phyloP scores from a whole-genome alignment of 2,888 invertebrate genomes.

The Pocota personata region DNA sequence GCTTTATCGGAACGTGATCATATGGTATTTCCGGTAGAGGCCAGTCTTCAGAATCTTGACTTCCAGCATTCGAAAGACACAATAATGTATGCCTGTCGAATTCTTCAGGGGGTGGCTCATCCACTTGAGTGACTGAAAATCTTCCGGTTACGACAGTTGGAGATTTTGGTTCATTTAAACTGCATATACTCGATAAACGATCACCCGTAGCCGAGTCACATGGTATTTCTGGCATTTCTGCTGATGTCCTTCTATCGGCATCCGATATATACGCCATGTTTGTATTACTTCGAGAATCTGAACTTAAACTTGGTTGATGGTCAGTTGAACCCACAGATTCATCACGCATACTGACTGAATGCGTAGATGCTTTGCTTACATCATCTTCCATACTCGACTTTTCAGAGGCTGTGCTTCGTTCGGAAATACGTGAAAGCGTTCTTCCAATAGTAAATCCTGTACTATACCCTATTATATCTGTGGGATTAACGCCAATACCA shows the following conservation, averaged over 20 bases:
- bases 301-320: constrained; percentile 92
- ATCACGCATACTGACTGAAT: constrained; percentile 92
- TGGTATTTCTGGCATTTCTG: constrained; percentile 93
- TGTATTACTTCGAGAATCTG: constrained; percentile 91
- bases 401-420: constrained; percentile 94
- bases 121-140: constrained; percentile 82
- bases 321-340: constrained; percentile 93
- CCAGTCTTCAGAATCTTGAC: constrained; percentile 91
- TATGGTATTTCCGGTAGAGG: constrained; percentile 89
- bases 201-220: constrained; percentile 86
- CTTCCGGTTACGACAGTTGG: constrained; percentile 82
- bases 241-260: constrained; percentile 90
- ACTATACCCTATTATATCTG: constrained; percentile 89
- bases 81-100: constrained; percentile 80
- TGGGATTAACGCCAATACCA: constrained; percentile 85
- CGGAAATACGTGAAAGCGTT: constrained; percentile 93
- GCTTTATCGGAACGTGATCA: constrained; percentile 81
- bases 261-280: constrained; percentile 91
- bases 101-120: constrained; percentile 79
- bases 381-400: constrained; percentile 94
- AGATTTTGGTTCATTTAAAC: constrained; percentile 83
- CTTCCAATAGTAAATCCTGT: constrained; percentile 89
- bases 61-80: constrained; percentile 84
- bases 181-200: constrained; percentile 84
- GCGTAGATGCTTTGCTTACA: constrained; percentile 92